Conservation (phyloP, 37 sponge, comb jelly and placozoan genomes). For the Theonella swinhoei region DNA sequence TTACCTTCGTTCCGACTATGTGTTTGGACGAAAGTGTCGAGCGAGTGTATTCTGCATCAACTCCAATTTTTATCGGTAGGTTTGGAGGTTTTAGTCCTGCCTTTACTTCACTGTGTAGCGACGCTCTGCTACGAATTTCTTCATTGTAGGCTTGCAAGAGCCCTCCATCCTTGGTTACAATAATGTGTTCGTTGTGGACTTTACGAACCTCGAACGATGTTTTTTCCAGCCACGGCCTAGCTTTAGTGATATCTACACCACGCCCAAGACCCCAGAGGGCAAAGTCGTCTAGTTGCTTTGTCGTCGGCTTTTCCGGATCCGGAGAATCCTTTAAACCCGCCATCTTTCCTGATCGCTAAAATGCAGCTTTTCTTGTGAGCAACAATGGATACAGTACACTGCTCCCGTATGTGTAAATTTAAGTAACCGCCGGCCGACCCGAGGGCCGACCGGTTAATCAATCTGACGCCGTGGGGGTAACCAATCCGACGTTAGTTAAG, state of each 20-base stretch:
- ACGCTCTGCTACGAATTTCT: slow-evolving; percentile 27
- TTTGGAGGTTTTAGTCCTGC: background rate
- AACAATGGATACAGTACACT: too few relatives aligned
- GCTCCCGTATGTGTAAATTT: too few relatives aligned
- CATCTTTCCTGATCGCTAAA: too few relatives aligned
- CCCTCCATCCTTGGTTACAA: slow-evolving; percentile 65
- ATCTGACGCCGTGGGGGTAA: too few relatives aligned
- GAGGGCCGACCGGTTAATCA: too few relatives aligned
- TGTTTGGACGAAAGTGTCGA: slow-evolving; percentile 2
- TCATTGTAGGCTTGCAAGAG: slow-evolving; percentile 30
- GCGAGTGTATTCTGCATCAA: slow-evolving; percentile 47
- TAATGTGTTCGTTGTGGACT: slow-evolving; percentile 18
- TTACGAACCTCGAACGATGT: slow-evolving; percentile 58
- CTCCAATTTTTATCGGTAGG: slow-evolving; percentile 13
- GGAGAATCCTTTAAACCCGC: too few relatives aligned
- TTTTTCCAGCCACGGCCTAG: slow-evolving; percentile 63
- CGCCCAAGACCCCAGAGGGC: slow-evolving; percentile 75
- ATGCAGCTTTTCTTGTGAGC: too few relatives aligned
- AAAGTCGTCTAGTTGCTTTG: too few relatives aligned
- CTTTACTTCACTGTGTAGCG: slow-evolving; percentile 32
- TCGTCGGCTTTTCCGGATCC: too few relatives aligned
- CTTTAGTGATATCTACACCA: slow-evolving; percentile 62
- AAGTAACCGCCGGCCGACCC: too few relatives aligned
- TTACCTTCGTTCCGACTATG: slow-evolving; percentile 34
- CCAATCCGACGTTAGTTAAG: too few relatives aligned